Percentiles rank a stretch among this genome's conserved stretches.
Conservation (phyloP, 2,797 vertebrate species). For the Eidolon dupreanum region DNA sequence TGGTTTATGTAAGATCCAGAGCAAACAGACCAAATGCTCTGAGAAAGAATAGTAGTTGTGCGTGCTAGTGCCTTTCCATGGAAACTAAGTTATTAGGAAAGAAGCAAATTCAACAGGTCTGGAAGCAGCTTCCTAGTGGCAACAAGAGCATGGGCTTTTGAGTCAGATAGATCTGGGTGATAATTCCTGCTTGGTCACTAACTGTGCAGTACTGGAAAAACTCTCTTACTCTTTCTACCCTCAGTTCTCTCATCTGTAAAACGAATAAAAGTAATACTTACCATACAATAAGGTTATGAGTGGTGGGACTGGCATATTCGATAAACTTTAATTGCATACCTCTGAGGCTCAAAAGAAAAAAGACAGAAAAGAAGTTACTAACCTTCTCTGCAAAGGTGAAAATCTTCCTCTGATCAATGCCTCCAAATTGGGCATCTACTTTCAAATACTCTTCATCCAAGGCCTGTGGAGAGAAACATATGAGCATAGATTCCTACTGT, state of each 20-base stretch:
- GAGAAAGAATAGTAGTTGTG: not conserved
- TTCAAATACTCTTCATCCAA: slow-evolving; percentile 98
- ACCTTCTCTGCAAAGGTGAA: slow-evolving; percentile 99
- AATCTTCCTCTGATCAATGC: slow-evolving; percentile 98
- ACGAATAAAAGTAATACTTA: not conserved
- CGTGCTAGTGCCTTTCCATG: not conserved
- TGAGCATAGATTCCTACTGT: not conserved
- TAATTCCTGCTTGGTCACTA: not conserved
- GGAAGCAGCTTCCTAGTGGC: not conserved
- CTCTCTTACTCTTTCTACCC: not conserved
- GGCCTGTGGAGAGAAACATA: slow-evolving; percentile 87
- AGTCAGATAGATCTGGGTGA: not conserved
- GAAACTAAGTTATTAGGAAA: not conserved
- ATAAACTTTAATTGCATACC: not conserved
- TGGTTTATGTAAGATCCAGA: not conserved
- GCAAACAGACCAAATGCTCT: not conserved
- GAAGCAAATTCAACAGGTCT: not conserved
- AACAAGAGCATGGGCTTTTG: not conserved
- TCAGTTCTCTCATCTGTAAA: not conserved
- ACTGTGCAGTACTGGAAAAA: not conserved
- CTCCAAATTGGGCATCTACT: slow-evolving; percentile 98
- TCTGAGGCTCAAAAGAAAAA: not conserved
- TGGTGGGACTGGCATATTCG: not conserved
- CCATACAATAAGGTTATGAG: not conserved
- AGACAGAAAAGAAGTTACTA: slow-evolving; percentile 27